Evolutionary conservation across 2,113 vertebrate species (phyloP).

Genomic region (Odocoileus virginianus): DNA sequence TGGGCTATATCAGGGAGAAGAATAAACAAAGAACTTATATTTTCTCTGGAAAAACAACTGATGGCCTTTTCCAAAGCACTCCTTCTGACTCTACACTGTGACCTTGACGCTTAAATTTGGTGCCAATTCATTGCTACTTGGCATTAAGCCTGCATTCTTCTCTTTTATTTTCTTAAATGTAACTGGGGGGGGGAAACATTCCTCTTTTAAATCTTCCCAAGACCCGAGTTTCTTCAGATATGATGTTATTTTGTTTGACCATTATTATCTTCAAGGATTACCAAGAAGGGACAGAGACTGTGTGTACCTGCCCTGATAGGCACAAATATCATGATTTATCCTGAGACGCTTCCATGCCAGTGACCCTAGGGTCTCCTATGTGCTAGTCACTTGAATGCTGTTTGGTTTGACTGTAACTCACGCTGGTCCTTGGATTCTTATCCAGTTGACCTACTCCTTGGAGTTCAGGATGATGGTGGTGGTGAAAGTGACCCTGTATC

Average conservation of each 20-base stretch:
- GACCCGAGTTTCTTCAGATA: background rate
- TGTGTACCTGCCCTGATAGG: background rate
- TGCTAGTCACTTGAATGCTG: background rate
- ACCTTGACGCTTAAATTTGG: background rate
- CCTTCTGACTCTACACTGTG: background rate
- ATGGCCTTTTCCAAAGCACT: background rate
- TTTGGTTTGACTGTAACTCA: background rate
- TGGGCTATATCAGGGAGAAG: background rate
- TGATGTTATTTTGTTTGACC: background rate
- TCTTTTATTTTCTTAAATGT: background rate
- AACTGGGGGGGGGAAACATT: accelerated
- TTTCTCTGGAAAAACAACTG: background rate
- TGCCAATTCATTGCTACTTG: background rate
- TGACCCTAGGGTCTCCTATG: background rate
- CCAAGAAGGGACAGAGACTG: background rate
- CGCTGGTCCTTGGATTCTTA: background rate
- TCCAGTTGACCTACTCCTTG: background rate
- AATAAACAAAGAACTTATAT: background rate
- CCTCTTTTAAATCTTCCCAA: background rate
- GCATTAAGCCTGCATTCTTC: background rate
- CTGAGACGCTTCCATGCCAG: background rate
- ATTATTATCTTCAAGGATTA: background rate
- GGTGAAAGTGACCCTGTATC: background rate
- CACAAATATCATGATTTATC: background rate
- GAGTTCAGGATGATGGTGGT: background rate